Percentiles rank a stretch among this genome's conserved stretches.
phyloP scores from a whole-genome alignment of 2,113 vertebrate species.

The Tiliqua scincoides region DNA sequence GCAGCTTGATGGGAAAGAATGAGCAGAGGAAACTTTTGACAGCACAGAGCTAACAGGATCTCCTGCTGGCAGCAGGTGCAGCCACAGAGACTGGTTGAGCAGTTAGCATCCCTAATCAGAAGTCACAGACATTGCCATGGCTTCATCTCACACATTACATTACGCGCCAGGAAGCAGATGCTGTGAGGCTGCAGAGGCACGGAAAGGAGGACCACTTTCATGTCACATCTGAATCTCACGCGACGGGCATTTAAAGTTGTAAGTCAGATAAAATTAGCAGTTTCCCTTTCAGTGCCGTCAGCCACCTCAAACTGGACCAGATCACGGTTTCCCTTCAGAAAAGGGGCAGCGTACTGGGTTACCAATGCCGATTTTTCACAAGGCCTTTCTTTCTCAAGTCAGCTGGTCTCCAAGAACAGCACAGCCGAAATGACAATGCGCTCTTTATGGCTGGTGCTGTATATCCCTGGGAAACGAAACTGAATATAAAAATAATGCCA shows the following conservation, averaged over 20 bases:
- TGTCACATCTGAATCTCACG: not conserved
- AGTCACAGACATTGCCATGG: not conserved
- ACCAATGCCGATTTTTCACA: constrained; percentile 3
- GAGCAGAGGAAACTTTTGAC: too few species aligned
- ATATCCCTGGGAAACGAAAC: constrained; percentile 18
- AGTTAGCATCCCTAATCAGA: not conserved
- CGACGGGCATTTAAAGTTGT: not conserved
- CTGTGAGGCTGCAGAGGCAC: too few species aligned
- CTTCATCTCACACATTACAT: not conserved
- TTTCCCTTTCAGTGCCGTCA: constrained; percentile 40
- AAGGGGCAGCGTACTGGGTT: constrained; percentile 1
- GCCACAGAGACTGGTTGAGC: not conserved
- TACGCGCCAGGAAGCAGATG: not conserved
- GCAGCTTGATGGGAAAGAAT: too few species aligned
- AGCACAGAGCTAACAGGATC: too few species aligned
- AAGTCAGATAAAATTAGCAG: not conserved
- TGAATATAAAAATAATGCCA: not conserved
- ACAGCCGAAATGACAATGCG: not conserved
- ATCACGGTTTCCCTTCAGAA: constrained; percentile 44
- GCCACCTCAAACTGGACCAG: constrained; percentile 3
- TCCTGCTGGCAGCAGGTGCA: not conserved
- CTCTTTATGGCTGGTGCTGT: not conserved
- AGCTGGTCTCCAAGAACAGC: constrained; percentile 22
- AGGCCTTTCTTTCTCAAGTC: not conserved
- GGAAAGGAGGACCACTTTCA: not conserved